Evolutionary conservation across 2,797 vertebrate genomes (phyloP).

Genomic region (Morelia viridis): DNA sequence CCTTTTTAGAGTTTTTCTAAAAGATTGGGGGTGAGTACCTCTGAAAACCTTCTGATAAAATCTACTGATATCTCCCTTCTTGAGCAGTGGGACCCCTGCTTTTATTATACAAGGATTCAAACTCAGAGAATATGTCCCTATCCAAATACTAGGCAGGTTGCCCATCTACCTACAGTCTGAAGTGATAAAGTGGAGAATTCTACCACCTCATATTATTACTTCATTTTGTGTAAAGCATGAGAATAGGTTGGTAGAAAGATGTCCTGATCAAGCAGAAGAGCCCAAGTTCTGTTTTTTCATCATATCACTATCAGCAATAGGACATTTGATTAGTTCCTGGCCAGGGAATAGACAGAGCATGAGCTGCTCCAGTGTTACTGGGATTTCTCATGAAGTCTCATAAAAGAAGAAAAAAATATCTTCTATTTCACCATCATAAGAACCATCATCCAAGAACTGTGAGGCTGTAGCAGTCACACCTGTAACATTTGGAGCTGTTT

Average conservation of each 20-base stretch:
- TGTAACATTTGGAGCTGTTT: background rate
- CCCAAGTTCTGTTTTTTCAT: background rate
- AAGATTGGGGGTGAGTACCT: background rate
- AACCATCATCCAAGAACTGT: background rate
- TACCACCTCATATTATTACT: background rate
- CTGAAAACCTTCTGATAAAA: background rate
- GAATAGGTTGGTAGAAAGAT: background rate
- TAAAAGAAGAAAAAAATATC: background rate
- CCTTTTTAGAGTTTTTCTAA: background rate
- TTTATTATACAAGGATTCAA: background rate
- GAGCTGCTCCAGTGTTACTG: background rate
- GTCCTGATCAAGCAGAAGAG: background rate
- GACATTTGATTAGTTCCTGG: background rate
- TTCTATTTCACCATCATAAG: background rate
- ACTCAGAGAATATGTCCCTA: background rate
- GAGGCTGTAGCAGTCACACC: background rate
- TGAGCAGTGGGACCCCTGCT: background rate
- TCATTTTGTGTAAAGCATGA: background rate
- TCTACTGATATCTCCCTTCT: background rate
- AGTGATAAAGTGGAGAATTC: too few relatives aligned
- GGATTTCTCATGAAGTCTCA: background rate
- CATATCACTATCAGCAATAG: background rate
- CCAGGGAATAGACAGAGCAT: too few relatives aligned
- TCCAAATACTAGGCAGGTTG: background rate
- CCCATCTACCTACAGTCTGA: background rate